Evolutionary conservation across 2,113 vertebrate genomes (phyloP).

Genomic region (Promerops cafer): DNA sequence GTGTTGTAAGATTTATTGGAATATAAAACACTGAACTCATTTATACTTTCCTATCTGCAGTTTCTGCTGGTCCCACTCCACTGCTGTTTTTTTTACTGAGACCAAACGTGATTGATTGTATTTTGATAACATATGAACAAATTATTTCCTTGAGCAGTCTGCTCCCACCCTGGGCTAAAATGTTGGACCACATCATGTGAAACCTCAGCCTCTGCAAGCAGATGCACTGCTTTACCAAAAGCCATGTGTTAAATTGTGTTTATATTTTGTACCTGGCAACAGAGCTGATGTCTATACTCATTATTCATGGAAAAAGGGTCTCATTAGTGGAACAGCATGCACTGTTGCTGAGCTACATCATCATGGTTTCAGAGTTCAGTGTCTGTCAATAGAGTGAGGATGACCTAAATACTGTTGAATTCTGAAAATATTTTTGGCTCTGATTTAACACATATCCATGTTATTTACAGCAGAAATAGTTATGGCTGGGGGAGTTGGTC

Average conservation of each 20-base stretch:
- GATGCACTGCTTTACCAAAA: constrained; percentile 63
- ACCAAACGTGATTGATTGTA: constrained; percentile 66
- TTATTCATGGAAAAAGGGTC: constrained; percentile 74
- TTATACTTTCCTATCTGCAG: constrained; percentile 44
- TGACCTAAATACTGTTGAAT: constrained; percentile 68
- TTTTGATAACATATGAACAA: constrained; percentile 75
- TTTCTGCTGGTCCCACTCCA: constrained; percentile 46
- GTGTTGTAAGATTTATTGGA: constrained; percentile 65
- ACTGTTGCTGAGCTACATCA: constrained; percentile 63
- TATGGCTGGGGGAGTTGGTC: constrained; percentile 2
- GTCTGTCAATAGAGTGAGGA: constrained; percentile 64
- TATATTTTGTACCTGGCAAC: constrained; percentile 75
- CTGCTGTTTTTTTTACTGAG: constrained; percentile 13
- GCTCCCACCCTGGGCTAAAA: constrained; percentile 63
- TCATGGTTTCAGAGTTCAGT: constrained; percentile 62
- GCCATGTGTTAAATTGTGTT: constrained; percentile 70
- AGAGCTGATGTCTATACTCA: constrained; percentile 68
- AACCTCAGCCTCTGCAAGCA: constrained; percentile 63
- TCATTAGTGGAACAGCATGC: constrained; percentile 66
- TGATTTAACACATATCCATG: constrained; percentile 1
- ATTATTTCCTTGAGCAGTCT: constrained; percentile 65
- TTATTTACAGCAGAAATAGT: constrained; percentile 61
- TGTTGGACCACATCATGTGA: constrained; percentile 59
- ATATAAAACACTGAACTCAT: constrained; percentile 69
- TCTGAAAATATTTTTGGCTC: constrained; percentile 60